phyloP scores from a whole-genome alignment of 2,113 vertebrate species.

The Anarhynchus alexandrinus region DNA sequence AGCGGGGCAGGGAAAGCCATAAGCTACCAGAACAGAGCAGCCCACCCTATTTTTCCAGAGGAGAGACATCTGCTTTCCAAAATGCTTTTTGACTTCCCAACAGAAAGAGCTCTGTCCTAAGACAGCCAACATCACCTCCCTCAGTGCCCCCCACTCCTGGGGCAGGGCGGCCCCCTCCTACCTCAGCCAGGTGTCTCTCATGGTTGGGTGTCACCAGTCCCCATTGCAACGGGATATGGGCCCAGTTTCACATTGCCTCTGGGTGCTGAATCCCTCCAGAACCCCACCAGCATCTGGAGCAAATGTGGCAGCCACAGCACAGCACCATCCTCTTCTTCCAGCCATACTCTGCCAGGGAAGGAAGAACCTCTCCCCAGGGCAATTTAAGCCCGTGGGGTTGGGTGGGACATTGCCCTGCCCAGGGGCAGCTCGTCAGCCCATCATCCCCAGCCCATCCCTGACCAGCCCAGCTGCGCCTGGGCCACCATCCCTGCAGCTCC shows the following conservation, averaged over 20 bases:
- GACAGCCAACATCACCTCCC: neutral
- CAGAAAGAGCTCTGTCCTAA: neutral
- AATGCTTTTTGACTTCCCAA: neutral
- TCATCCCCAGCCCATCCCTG: neutral
- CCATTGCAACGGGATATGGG: rapidly evolving
- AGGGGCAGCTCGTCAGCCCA: neutral
- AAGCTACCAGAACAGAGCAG: neutral
- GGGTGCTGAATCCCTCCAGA: rapidly evolving
- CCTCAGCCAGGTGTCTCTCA: rapidly evolving
- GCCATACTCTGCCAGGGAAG: rapidly evolving
- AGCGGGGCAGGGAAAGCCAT: neutral
- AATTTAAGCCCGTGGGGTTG: neutral
- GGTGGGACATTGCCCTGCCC: neutral
- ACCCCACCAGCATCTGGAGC: neutral
- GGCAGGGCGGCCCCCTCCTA: neutral
- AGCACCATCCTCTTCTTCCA: neutral
- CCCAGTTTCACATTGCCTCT: rapidly evolving
- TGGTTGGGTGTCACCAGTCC: neutral
- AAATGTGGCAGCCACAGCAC: rapidly evolving
- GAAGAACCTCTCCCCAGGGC: rapidly evolving
- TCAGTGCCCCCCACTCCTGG: rapidly evolving
- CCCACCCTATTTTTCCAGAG: neutral
- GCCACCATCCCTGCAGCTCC: neutral
- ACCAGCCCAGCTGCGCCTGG: neutral
- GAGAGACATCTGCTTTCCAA: neutral